Evolutionary conservation across 1,140 invertebrate genomes (phyloP).

Genomic region (Leguminivora glycinivorella): DNA sequence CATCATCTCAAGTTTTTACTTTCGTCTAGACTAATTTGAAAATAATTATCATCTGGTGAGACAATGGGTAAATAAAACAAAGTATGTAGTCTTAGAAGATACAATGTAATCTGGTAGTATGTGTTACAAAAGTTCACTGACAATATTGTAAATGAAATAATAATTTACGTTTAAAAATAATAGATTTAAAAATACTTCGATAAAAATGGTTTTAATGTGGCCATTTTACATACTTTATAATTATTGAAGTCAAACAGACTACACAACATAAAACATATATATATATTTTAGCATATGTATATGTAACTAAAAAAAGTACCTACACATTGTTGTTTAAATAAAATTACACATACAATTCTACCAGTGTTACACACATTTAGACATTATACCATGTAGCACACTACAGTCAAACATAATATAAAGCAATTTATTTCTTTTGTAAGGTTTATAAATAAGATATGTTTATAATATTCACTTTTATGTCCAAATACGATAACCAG

Average conservation of each 20-base stretch:
- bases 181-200: not conserved
- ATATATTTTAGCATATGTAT: too few species aligned
- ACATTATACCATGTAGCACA: not conserved
- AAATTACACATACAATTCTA: not conserved
- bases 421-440: not conserved
- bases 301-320: not conserved
- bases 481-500: not conserved
- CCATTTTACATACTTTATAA: too few species aligned
- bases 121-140: not conserved
- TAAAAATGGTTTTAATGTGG: not conserved
- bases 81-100: not conserved
- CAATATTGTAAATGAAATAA: not conserved
- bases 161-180: not conserved
- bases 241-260: too few species aligned
- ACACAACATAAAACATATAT: too few species aligned
- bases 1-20: too few species aligned
- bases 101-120: not conserved
- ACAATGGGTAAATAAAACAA: slow-evolving; percentile 4
- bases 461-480: not conserved
- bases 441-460: not conserved
- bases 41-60: too few species aligned
- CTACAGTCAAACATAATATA: not conserved
- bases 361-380: not conserved
- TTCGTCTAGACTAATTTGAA: too few species aligned
- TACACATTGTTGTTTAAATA: not conserved